A percentile compares a stretch with the other conserved stretches of the same genome.
These are phyloP conservation scores for Ophion ellenae DNA, from an alignment of 2,888 invertebrate species.

Conservation along the genomic window DNA sequence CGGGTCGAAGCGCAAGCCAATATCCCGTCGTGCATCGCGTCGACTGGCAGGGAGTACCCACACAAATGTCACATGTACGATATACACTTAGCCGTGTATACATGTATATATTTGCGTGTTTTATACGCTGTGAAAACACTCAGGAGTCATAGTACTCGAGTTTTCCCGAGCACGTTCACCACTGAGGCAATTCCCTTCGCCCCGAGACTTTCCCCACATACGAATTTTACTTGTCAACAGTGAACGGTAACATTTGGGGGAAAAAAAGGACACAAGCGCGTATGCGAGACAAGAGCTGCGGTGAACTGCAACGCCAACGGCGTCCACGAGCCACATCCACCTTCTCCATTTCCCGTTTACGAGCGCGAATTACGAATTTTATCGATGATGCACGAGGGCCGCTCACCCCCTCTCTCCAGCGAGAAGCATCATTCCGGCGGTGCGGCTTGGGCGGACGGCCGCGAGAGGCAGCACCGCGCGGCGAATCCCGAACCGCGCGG, in stretches of 20 bases:
- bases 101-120: conserved; percentile 6
- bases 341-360: conserved; percentile 39
- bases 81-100: not conserved
- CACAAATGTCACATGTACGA: conserved; percentile 58
- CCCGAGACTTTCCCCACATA: not conserved
- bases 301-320: conserved; percentile 49
- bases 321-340: conserved; percentile 46
- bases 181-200: not conserved
- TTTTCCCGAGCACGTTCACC: not conserved
- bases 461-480: conserved; percentile 8
- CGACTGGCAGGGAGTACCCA: conserved; percentile 60
- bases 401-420: not conserved
- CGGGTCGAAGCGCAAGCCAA: conserved; percentile 75
- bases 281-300: conserved; percentile 19
- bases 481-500: not conserved
- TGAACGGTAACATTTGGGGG: not conserved
- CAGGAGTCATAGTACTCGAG: conserved; percentile 5
- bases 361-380: conserved; percentile 42
- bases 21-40: conserved; percentile 71
- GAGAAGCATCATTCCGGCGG: not conserved
- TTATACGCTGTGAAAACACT: conserved; percentile 1
- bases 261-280: conserved; percentile 6
- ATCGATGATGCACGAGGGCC: conserved; percentile 50
- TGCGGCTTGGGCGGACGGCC: not conserved
- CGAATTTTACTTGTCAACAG: conserved; percentile 5